A percentile compares a stretch with the other conserved stretches of the same genome.
phyloP scores from a whole-genome alignment of 2,113 vertebrate genomes.

The Chrysemys picta region DNA sequence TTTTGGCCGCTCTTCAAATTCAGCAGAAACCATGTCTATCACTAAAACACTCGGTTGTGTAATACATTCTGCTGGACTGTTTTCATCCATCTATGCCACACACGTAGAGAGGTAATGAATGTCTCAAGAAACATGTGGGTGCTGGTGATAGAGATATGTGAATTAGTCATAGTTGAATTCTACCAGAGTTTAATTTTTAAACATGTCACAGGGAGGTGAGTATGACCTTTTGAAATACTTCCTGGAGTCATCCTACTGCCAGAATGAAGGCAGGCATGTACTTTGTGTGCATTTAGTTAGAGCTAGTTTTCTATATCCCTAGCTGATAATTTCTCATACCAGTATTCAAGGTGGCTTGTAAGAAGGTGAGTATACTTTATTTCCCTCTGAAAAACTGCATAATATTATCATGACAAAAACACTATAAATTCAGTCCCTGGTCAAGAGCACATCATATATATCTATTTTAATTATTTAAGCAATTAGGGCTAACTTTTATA shows the following conservation, averaged over 20 bases:
- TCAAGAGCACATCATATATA: background rate
- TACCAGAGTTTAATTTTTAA: background rate
- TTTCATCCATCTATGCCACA: constrained; percentile 62
- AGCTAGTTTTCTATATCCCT: background rate
- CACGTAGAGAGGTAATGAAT: constrained; percentile 46
- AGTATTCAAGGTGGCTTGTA: background rate
- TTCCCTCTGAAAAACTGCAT: background rate
- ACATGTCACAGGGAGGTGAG: background rate
- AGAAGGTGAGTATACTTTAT: background rate
- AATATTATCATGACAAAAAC: background rate
- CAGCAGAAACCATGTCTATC: constrained; percentile 54
- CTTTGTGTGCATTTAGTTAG: background rate
- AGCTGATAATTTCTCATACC: background rate
- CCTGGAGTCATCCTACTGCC: background rate
- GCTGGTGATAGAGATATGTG: background rate
- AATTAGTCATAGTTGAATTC: background rate
- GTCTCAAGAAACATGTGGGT: constrained; percentile 27
- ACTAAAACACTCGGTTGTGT: constrained; percentile 19
- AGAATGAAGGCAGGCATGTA: background rate
- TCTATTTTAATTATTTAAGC: background rate
- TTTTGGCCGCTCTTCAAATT: constrained; percentile 49
- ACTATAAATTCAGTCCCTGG: background rate
- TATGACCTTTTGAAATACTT: background rate
- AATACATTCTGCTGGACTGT: constrained; percentile 45
- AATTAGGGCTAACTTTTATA: background rate